These are phyloP conservation scores for Actinia equina DNA, from an alignment of 64 coral and sea anemone species.

Conservation along the genomic window DNA sequence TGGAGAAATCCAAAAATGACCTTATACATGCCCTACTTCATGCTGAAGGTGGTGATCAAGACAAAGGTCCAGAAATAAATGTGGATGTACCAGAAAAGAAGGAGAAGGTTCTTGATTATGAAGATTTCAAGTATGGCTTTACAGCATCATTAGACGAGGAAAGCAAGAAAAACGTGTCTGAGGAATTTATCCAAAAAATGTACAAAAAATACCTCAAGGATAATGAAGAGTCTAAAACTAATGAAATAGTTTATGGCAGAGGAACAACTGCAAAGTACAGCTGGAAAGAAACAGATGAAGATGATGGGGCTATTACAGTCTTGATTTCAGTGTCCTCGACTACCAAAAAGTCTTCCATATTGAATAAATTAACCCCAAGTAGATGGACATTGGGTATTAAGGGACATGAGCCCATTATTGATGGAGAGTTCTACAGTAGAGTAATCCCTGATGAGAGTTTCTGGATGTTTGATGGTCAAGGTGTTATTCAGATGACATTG, in stretches of 20 bases:
- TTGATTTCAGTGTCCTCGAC: constrained; percentile 65
- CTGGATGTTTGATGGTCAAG: constrained; percentile 88
- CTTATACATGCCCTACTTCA: constrained; percentile 67
- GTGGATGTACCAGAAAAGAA: constrained; percentile 44
- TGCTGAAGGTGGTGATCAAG: constrained; percentile 11
- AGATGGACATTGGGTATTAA: constrained; percentile 73
- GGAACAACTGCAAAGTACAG: constrained; percentile 75
- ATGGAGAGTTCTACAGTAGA: constrained; percentile 75
- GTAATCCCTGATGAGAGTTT: constrained; percentile 77
- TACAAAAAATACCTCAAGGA: constrained; percentile 74
- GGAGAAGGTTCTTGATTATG: constrained; percentile 55
- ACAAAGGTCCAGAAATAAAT: constrained; percentile 2
- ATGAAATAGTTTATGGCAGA: constrained; percentile 47
- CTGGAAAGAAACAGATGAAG: constrained; percentile 70
- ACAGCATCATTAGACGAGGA: constrained; percentile 52
- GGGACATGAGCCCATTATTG: constrained; percentile 55
- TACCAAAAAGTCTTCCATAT: constrained; percentile 52
- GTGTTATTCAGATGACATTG: constrained; percentile 72
- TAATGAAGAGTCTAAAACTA: constrained; percentile 46
- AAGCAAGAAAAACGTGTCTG: constrained; percentile 54
- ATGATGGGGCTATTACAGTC: constrained; percentile 67
- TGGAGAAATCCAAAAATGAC: constrained; percentile 45
- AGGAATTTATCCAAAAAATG: constrained; percentile 84
- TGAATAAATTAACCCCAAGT: constrained; percentile 67
- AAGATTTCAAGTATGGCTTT: constrained; percentile 88